A percentile compares a stretch with the other conserved stretches of the same genome.
These are phyloP conservation scores for Rhyacichthys aspro DNA, from an alignment of 2,797 vertebrate genomes.

Conservation along the genomic window DNA sequence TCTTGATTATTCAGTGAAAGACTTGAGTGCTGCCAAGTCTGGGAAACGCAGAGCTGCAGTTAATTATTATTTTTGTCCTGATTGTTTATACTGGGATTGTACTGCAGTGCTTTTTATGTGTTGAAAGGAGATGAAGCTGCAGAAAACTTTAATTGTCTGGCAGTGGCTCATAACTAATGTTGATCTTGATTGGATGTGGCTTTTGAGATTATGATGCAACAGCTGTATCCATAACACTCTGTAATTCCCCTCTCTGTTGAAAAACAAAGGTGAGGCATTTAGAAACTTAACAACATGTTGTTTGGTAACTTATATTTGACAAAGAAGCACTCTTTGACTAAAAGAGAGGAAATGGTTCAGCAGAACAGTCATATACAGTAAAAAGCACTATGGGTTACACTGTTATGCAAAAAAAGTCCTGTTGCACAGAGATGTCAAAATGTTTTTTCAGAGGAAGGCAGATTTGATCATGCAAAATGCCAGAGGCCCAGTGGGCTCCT, in stretches of 20 bases:
- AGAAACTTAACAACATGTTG: too few species aligned
- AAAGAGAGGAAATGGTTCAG: too few species aligned
- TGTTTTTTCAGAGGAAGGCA: not conserved
- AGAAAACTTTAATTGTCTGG: conserved; percentile 45
- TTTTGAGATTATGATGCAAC: conserved; percentile 62
- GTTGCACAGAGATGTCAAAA: not conserved
- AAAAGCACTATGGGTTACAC: too few species aligned
- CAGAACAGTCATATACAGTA: too few species aligned
- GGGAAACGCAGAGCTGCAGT: conserved; percentile 33
- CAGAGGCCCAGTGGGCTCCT: not conserved
- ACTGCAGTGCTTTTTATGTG: conserved; percentile 17
- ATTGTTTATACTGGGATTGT: conserved; percentile 18
- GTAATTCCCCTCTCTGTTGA: not conserved
- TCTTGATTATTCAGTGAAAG: conserved; percentile 37
- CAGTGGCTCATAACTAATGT: conserved; percentile 47
- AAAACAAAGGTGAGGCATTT: too few species aligned
- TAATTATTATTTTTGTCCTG: conserved; percentile 45
- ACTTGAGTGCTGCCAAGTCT: conserved; percentile 24
- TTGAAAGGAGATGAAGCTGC: conserved; percentile 15
- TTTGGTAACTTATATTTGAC: too few species aligned
- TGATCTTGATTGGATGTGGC: conserved; percentile 66
- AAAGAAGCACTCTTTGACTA: too few species aligned
- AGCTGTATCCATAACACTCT: conserved; percentile 59
- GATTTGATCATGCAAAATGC: conserved; percentile 6
- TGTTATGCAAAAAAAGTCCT: too few species aligned